Base-by-base conservation (phyloP, 1,140 invertebrate species). In the Zaprionus inermis region DNA sequence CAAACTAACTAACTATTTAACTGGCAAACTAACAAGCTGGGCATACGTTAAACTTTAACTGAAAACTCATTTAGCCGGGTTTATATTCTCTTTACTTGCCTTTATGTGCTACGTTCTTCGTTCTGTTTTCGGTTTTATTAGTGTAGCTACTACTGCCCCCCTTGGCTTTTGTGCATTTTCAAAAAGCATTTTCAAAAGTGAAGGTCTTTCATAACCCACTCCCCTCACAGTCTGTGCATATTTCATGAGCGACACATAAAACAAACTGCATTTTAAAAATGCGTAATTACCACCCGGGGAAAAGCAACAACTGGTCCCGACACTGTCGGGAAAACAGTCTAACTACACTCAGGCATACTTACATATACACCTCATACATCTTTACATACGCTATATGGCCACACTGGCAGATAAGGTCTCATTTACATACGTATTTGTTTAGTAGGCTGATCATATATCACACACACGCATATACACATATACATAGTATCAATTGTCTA, bases 201-300 rank as follows among this genome's bases (percentile, higher is more conserved):
- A 44, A 44, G 38, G 38, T n/a, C 3, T n/a, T 44, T n/a, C 2
- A 49, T 18, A 49, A 9, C 9, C 20, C 1, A 18, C 11, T 11
- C 44, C 14, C 9, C 16, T 20, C 44, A 4, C 44, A 5, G 36
- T 36, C 16, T 20, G 16, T 74, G 66, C 51, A 74, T 74, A 74
- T 69, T 74, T 70, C 52, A 74, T 74, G 65, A 61, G 58, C 28
- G 10, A 60, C 56, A 56, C 6, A 68, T 11, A 63, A 44, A 44
- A 54, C 34, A 66, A 58, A 44, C 46, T 74, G 66, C 72, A 74
- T 70, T 74, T 61, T 11, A 58, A 70, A 74, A 74, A 64, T 71
- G 66, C 55, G 36, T 71, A 75, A 75, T 71, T 75, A 75, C 24
- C 67, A 59, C 41, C 72, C 51, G 67, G 72, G 60, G 72, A 58